A percentile compares a stretch with the other conserved stretches of the same genome.
Evolutionary conservation across 2,797 vertebrate genomes (phyloP).

Genomic region (Picus viridis): DNA sequence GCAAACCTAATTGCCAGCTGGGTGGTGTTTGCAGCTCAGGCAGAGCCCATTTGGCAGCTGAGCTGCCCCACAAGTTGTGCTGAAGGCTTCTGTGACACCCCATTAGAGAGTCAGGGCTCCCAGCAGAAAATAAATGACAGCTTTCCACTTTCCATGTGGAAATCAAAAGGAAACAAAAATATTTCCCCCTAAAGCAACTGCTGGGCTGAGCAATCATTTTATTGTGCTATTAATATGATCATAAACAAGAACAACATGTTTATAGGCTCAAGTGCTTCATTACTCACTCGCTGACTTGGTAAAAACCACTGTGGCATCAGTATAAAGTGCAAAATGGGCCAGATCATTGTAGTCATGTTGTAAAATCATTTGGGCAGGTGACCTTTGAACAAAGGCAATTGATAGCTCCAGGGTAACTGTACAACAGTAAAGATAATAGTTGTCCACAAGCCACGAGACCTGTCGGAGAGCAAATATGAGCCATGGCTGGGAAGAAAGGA

Average conservation of each 20-base stretch:
- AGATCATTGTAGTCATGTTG: conserved; percentile 52
- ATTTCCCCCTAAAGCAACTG: not conserved
- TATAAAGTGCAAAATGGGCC: conserved; percentile 70
- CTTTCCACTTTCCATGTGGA: not conserved
- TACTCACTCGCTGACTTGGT: conserved; percentile 66
- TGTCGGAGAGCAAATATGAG: not conserved
- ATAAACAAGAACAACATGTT: conserved; percentile 69
- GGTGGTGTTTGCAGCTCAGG: not conserved
- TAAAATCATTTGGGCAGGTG: conserved; percentile 72
- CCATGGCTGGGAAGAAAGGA: not conserved
- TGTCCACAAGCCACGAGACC: not conserved
- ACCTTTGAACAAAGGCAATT: conserved; percentile 76
- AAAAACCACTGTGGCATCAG: conserved; percentile 48
- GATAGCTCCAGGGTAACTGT: conserved; percentile 48
- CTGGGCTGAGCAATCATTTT: conserved; percentile 40
- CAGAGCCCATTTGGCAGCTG: not conserved
- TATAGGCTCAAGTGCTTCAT: conserved; percentile 58
- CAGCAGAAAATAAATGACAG: not conserved
- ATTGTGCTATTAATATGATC: conserved; percentile 61
- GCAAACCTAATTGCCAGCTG: not conserved
- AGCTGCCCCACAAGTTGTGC: not conserved
- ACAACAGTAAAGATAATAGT: conserved; percentile 18
- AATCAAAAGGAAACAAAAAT: not conserved
- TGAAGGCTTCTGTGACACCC: not conserved
- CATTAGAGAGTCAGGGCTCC: not conserved